Percentiles rank a stretch among this genome's conserved stretches.
Evolutionary conservation across 2,797 vertebrate species (phyloP).

Genomic region (Denticeps clupeoides): DNA sequence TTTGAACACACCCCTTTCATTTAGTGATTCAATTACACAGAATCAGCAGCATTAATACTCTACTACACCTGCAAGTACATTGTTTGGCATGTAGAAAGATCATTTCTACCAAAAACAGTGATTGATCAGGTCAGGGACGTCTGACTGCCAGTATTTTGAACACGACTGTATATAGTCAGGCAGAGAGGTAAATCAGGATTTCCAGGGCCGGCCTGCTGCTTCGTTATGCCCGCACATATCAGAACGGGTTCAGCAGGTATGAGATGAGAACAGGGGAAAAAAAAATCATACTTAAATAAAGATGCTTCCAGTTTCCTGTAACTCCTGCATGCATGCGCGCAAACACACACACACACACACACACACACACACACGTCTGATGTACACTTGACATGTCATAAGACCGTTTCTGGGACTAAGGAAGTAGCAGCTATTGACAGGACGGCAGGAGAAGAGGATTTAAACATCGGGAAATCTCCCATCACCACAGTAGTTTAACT

Average conservation of each 20-base stretch:
- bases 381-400: conserved; percentile 19
- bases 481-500: too few relatives aligned
- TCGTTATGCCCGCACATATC: conserved; percentile 42
- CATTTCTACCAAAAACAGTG: too few relatives aligned
- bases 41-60: too few relatives aligned
- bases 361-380: conserved; percentile 19
- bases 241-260: conserved; percentile 61
- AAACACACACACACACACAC: not conserved
- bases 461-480: conserved; percentile 15
- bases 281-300: conserved; percentile 46
- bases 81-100: too few relatives aligned
- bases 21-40: too few relatives aligned
- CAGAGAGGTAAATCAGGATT: too few relatives aligned
- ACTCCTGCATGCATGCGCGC: conserved; percentile 6
- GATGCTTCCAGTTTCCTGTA: conserved; percentile 19
- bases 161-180: too few relatives aligned
- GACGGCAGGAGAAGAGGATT: not conserved
- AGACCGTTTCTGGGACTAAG: conserved; percentile 13
- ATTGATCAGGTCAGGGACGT: too few relatives aligned
- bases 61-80: too few relatives aligned
- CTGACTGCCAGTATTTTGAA: too few relatives aligned
- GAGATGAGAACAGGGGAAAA: conserved; percentile 30
- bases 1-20: too few relatives aligned
- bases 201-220: too few relatives aligned
- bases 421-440: conserved; percentile 1